These are phyloP conservation scores for Macroglossus sobrinus DNA, from an alignment of 2,113 vertebrate species.

Conservation along the genomic window DNA sequence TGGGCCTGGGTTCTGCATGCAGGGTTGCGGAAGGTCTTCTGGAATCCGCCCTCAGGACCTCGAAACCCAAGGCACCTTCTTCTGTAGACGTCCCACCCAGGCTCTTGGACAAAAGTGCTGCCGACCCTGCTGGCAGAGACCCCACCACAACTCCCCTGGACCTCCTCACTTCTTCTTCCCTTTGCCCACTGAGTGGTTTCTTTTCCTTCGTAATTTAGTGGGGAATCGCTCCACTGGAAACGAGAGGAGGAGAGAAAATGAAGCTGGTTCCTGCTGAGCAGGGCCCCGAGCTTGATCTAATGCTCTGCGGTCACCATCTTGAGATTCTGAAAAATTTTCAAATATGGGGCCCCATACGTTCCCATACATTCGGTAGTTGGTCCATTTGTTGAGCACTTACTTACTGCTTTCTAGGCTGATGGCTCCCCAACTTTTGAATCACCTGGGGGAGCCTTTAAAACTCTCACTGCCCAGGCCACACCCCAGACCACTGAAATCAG, in stretches of 20 bases:
- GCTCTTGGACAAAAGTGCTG: background rate
- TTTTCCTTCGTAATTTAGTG: background rate
- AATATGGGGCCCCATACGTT: background rate
- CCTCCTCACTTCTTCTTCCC: background rate
- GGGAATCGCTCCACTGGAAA: background rate
- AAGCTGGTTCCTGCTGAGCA: background rate
- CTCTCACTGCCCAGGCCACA: background rate
- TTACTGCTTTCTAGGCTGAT: background rate
- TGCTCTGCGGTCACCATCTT: background rate
- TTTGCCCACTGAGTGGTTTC: background rate
- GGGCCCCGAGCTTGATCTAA: background rate
- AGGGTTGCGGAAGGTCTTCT: background rate
- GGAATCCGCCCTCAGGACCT: background rate
- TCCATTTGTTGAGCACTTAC: background rate
- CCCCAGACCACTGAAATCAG: background rate
- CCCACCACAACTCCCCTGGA: too few species aligned
- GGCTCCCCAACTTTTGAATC: background rate
- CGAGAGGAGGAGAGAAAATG: background rate
- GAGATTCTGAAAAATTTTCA: background rate
- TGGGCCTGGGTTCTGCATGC: background rate
- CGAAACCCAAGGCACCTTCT: fast-evolving
- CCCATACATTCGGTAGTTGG: background rate
- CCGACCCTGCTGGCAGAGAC: background rate
- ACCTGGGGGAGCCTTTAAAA: background rate
- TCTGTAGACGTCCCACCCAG: background rate